Evolutionary conservation across 2,888 invertebrate species (phyloP).

Genomic region (Dendrolimus pini): DNA sequence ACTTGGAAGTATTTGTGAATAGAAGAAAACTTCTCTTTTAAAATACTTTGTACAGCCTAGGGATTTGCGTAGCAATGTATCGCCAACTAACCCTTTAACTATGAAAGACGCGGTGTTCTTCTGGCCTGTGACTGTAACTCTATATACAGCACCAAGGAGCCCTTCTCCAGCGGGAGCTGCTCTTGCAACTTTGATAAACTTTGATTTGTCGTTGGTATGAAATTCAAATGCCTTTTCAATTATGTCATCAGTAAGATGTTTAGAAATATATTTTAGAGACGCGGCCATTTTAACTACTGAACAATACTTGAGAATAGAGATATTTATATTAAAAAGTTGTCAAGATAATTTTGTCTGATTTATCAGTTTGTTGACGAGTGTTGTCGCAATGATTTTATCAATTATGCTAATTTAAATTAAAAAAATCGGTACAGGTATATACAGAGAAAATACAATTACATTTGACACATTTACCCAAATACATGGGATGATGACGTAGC

Average conservation of each 20-base stretch:
- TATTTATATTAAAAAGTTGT: background rate
- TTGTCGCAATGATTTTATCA: background rate
- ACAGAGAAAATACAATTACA: background rate
- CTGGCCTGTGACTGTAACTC: constrained; percentile 28
- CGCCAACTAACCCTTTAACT: constrained; percentile 33
- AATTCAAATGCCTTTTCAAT: constrained; percentile 32
- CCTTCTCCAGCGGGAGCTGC: constrained; percentile 42
- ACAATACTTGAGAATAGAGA: background rate
- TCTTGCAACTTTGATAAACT: constrained; percentile 25
- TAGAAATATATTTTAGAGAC: constrained; percentile 32
- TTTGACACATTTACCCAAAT: too few species aligned
- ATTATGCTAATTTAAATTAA: background rate
- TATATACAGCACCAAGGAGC: constrained; percentile 38
- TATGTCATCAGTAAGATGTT: constrained; percentile 29
- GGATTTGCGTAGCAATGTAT: constrained; percentile 26
- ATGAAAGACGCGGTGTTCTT: constrained; percentile 27
- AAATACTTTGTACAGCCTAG: constrained; percentile 28
- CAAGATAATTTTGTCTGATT: background rate
- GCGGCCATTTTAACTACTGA: constrained; percentile 1
- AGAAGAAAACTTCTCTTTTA: constrained; percentile 35
- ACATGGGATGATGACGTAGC: too few species aligned
- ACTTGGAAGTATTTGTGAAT: constrained; percentile 29
- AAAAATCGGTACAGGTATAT: background rate
- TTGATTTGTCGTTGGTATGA: constrained; percentile 29
- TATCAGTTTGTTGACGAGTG: background rate